A percentile compares a stretch with the other conserved stretches of the same genome.
Evolutionary conservation across 30 jellyfish, hydroid and myxozoan species (phyloP).

Genomic region (Pelagia noctiluca): DNA sequence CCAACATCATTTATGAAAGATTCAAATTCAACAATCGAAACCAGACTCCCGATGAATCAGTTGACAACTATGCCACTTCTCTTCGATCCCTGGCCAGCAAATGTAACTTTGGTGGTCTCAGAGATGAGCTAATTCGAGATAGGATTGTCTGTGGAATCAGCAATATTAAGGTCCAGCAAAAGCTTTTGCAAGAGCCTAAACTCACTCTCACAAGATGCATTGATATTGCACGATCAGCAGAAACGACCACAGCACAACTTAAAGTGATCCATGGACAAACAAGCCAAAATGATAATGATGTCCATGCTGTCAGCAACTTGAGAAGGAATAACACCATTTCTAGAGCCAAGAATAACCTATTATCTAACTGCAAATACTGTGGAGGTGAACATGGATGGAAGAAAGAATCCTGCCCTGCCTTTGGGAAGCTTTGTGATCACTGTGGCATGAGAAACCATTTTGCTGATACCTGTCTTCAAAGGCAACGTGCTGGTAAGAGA

Average conservation of each 20-base stretch:
- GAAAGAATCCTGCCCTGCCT: conserved; percentile 8
- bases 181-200: conserved; percentile 5
- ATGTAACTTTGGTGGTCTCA: conserved; percentile 31
- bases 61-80: conserved; percentile 20
- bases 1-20: conserved; percentile 22
- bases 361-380: conserved; percentile 18
- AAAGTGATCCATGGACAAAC: background rate
- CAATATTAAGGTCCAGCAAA: background rate
- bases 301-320: background rate
- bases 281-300: conserved; percentile 2
- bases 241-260: conserved; percentile 10
- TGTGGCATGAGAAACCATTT: conserved; percentile 1
- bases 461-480: conserved; percentile 1
- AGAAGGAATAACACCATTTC: background rate
- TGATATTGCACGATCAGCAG: conserved; percentile 12
- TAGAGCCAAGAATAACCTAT: conserved; percentile 5
- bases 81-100: conserved; percentile 33
- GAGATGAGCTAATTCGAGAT: conserved; percentile 44
- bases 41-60: conserved; percentile 19
- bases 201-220: conserved; percentile 2
- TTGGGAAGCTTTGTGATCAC: background rate
- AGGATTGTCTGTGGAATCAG: conserved; percentile 37
- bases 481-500: conserved; percentile 5
- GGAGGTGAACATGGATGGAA: conserved; percentile 15
- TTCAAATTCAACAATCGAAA: conserved; percentile 15